Base-by-base conservation (phyloP, 2,113 vertebrate genomes). In the Crotalus helleri region DNA sequence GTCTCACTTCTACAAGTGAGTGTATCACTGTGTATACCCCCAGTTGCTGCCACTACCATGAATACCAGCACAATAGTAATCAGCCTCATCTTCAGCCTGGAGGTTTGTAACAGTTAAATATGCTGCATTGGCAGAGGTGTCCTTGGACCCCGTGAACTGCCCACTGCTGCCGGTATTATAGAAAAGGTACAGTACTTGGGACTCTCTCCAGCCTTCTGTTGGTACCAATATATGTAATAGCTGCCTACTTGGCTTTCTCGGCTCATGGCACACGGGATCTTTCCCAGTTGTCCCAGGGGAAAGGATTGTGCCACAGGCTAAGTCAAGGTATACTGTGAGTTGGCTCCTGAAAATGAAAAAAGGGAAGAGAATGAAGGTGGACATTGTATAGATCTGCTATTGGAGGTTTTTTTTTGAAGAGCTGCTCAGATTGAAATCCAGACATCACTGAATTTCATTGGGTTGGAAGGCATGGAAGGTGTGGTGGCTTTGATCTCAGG, bases 211-310 rank as follows among this genome's bases (percentile, higher is more conserved):
- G 46, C 1, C n/a, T 87, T 33, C 15, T 51, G 85, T 87, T 87
- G 85, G 85, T 51, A 87, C 85, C 46, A 87, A 4, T 0, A 0
- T 5, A 51, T 51, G 21, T 0, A 0, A 15, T 5, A 26, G 5
- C 49, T 26, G 46, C 19, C 12, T 4, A 86, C 24, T 2, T 49
- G 39, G 85, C 3, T 26, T 4, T 13, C 85, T 26, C 1, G 21
- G 46, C 46, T 49, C 85, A 86, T 49, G 85, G 10, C 2, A 51
- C 85, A 51, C 5, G 85, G 24, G 85, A 86, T 26, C 24, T 86
- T 86, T 26, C 11, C 85, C 2, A 10, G 10, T 44, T 49, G 21
- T 23, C 46, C 10, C 10, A 1, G 11, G 9, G 85, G 24, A 24
- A 33, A 44, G 0, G 85, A 86, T 11, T 44, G 3, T 23, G 39